Evolutionary conservation across 2,113 vertebrate species (phyloP), one percentile per base, ranked within the genome.

Genomic region (Poeciliopsis occidentalis): DNA sequence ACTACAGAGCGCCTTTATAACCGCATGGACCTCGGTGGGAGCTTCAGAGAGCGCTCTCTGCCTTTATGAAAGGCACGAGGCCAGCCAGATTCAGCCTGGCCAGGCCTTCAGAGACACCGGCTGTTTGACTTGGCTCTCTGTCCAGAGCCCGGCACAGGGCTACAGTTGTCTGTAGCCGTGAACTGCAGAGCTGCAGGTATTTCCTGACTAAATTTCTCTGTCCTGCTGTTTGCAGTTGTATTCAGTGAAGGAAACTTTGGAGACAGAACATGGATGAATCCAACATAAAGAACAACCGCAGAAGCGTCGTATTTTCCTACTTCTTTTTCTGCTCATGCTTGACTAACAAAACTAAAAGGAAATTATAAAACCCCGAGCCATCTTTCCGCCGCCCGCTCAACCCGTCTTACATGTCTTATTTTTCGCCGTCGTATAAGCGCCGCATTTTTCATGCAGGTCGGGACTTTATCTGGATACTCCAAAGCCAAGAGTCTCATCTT

Each of bases 201-300:
- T 93, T 93, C 91, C 91, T 90, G 91, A 82, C 84, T 85, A 67
- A 76, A 82, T 85, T 88, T 88, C 85, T 85, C 88, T 85, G 87
- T 91, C 79, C 69, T 81, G 65, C 73, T 69, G 75, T 84, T 85
- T 88, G 80, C 86, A 79, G 95, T 94, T 93, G 92, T 93, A 95
- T 94, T 70, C 94, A 93, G 95, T 95, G 93, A 63, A 96, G 95
- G 95, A 95, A 95, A 93, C 94, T 94, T 91, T 91, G 88, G 82
- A 94, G 89, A 71, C 92, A 94, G 76, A 83, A 77, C 79, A 66
- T 11, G 68, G 75, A 94, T 94, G 94, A 94, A 95, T 94, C 90
- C 92, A 91, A 82, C 61, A 44, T 80, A 69, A 80, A 74, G 80
- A 24, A 54, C 60, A 76, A 30, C 65, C 67, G 51, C 71, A 82